These are phyloP conservation scores for Argyresthia goedartella DNA, from an alignment of 2,888 invertebrate genomes.

Conservation along the genomic window DNA sequence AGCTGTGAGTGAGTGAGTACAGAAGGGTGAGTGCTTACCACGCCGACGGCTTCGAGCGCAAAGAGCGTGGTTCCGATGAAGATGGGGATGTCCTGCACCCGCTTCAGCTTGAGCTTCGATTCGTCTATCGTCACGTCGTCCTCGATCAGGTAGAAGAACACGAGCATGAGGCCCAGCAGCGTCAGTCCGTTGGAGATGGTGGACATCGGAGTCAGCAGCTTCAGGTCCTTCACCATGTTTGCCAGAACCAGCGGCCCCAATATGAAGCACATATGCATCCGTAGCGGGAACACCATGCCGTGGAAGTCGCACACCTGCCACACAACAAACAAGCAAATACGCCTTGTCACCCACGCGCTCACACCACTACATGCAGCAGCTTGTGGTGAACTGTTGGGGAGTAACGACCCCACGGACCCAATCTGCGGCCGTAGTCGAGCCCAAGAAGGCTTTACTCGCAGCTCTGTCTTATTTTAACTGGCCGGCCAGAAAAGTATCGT, in stretches of 20 bases:
- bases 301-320: constrained; percentile 63
- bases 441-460: too few relatives aligned
- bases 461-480: too few relatives aligned
- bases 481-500: too few relatives aligned
- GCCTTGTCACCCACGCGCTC: too few relatives aligned
- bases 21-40: constrained; percentile 61
- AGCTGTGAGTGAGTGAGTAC: not conserved
- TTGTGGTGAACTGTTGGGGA: too few relatives aligned
- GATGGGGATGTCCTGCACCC: constrained; percentile 71
- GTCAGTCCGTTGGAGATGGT: constrained; percentile 82
- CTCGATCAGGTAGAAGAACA: constrained; percentile 78
- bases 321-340: not conserved
- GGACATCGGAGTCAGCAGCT: constrained; percentile 83
- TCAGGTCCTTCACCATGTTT: constrained; percentile 78
- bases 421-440: too few relatives aligned
- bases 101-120: constrained; percentile 28
- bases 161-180: constrained; percentile 77
- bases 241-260: constrained; percentile 73
- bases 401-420: too few relatives aligned
- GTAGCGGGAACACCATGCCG: constrained; percentile 33
- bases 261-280: constrained; percentile 70
- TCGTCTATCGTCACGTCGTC: constrained; percentile 68
- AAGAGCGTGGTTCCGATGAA: constrained; percentile 92
- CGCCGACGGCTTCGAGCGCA: constrained; percentile 85
- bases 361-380: too few relatives aligned